Base-by-base conservation (phyloP, 2,888 invertebrate genomes). In the Agrotis ipsilon region DNA sequence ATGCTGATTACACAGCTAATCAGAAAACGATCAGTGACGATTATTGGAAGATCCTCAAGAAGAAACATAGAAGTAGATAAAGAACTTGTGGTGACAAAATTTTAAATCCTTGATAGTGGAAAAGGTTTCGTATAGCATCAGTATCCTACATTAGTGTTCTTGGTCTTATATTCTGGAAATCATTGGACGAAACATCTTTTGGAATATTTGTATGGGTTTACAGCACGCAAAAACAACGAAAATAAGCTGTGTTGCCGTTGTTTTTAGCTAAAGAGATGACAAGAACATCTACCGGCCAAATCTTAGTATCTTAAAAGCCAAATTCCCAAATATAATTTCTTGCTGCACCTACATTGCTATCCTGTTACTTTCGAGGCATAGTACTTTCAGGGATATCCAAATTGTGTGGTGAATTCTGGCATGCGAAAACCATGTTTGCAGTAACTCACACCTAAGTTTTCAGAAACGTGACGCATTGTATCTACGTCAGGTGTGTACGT, bases 391-490 rank as follows among this genome's bases (percentile, higher is more conserved):
- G 14, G 14, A 14, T 18, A 14, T 21, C 4, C 5, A 43, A 24
- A 11, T 5, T 39, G 3, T 13, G 13, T 32, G 6, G 3, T 49
- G 32, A 32, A 66, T 72, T 67, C 14, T 4, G 24, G 9, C 2
- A 1, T 21, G 46, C 21, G 7, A 13, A 14, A 54, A 55, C 48
- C 13, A 27, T 61, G 19, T 75, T 57, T 60, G 49, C 55, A 19
- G 27, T 43, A 45, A 60, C 24, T 27, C 24, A 75, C 55, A 60
- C 51, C 18, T 9, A 4, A 66, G 43, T 70, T 65, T 76, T 63
- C 66, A 71, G 59, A 64, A 66, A 16, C 6, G 11, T 79, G 78
- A 81, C 67, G 61, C 72, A 81, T 61, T 32, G 52, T 43, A 55
- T 18, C n/a, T 19, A 43, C 60, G 54, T 27, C 45, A 78, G 57